These are phyloP conservation scores for Geopemphigus sp. DNA, from an alignment of 1,140 invertebrate genomes.

Conservation along the genomic window DNA sequence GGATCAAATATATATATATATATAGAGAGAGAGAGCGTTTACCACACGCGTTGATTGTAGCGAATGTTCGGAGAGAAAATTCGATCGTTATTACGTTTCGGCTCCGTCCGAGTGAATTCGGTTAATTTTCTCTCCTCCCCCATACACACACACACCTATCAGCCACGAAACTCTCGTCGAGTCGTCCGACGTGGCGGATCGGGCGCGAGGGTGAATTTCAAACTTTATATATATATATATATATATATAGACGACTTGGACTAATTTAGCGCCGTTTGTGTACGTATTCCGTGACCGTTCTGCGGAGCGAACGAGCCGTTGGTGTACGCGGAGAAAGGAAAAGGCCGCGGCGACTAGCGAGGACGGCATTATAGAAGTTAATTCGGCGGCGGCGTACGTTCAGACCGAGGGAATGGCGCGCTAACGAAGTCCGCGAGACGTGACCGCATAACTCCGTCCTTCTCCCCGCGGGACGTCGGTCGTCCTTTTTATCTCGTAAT, in stretches of 20 bases:
- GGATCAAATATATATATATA: no score
- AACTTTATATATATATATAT: background rate
- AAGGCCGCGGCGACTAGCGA: background rate
- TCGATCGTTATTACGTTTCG: background rate
- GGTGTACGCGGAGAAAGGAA: background rate
- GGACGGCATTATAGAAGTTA: background rate
- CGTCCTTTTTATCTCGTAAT: no score
- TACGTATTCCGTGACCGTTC: no score
- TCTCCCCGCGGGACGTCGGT: background rate
- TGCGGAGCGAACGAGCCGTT: background rate
- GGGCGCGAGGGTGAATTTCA: no score
- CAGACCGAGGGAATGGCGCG: background rate
- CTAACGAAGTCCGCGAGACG: constrained; percentile 17
- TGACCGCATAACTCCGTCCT: constrained; percentile 9
- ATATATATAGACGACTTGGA: background rate
- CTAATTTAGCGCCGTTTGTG: constrained; percentile 1
- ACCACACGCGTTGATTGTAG: no score
- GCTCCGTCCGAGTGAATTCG: no score
- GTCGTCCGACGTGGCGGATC: no score
- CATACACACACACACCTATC: no score
- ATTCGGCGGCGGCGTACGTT: constrained; percentile 7
- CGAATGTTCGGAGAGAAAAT: no score
- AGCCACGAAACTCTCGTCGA: no score
- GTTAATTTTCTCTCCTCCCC: background rate
- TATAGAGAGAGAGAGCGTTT: no score